Percentiles rank a stretch among this genome's conserved stretches.
Evolutionary conservation across 2,113 vertebrate species (phyloP).

Genomic region (Ceyx cyanopectus): DNA sequence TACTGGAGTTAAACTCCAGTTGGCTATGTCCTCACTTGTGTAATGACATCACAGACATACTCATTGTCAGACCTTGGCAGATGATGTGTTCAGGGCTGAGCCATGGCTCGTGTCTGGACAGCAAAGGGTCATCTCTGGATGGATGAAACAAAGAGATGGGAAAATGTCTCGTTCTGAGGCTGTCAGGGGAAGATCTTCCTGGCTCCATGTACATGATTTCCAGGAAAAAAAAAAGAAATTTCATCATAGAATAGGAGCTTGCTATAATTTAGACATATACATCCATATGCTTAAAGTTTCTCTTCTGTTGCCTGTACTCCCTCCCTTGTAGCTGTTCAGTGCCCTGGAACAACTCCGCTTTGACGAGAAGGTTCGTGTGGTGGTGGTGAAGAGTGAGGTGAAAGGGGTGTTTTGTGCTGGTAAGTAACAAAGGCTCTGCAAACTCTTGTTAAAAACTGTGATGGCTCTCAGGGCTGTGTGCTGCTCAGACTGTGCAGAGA

Average conservation of each 20-base stretch:
- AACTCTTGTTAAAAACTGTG: not conserved
- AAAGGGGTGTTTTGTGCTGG: slow-evolving; percentile 95
- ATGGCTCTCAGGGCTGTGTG: not conserved
- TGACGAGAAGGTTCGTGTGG: slow-evolving; percentile 82
- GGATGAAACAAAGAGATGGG: not conserved
- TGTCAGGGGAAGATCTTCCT: not conserved
- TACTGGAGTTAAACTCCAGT: not conserved
- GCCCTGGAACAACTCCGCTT: slow-evolving; percentile 79
- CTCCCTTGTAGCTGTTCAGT: slow-evolving; percentile 80
- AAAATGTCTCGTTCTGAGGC: not conserved
- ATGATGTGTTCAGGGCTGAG: not conserved
- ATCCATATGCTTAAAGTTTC: not conserved
- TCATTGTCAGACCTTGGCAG: not conserved
- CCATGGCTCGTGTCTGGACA: not conserved
- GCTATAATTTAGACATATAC: not conserved
- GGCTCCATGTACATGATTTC: not conserved
- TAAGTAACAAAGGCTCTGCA: slow-evolving; percentile 57
- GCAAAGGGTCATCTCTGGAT: not conserved
- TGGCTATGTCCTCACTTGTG: not conserved
- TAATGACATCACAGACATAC: not conserved
- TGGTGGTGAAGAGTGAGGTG: slow-evolving; percentile 90
- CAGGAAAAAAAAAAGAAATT: not conserved
- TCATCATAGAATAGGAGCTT: not conserved
- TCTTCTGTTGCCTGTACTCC: not conserved
- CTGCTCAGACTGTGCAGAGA: not conserved